Evolutionary conservation across 2,113 vertebrate genomes (phyloP).

Genomic region (Amazona guildingii): DNA sequence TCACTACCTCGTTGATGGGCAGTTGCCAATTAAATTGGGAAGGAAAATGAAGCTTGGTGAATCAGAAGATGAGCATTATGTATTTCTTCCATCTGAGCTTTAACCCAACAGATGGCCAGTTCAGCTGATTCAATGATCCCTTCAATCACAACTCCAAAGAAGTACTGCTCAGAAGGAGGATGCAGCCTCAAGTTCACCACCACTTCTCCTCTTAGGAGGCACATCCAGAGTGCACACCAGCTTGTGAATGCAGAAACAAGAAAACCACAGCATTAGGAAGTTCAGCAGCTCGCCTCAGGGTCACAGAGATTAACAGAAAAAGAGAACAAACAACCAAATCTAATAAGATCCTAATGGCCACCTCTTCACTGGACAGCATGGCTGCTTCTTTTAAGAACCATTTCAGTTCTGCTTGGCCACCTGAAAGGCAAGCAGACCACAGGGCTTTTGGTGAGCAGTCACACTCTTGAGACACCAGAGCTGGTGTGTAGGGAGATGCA

Average conservation of each 20-base stretch:
- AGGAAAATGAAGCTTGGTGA: not conserved
- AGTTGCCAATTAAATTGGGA: not conserved
- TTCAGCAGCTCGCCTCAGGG: not conserved
- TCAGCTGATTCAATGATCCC: not conserved
- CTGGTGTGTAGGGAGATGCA: no score
- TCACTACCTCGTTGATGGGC: not conserved
- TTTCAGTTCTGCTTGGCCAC: not conserved
- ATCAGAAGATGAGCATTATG: not conserved
- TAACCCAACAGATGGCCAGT: not conserved
- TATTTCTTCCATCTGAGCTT: not conserved
- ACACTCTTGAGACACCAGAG: not conserved
- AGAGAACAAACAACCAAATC: accelerated
- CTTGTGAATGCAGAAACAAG: not conserved
- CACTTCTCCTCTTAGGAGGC: accelerated
- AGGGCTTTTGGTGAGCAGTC: not conserved
- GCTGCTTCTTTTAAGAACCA: not conserved
- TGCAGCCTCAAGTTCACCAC: not conserved
- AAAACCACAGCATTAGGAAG: not conserved
- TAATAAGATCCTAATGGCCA: not conserved
- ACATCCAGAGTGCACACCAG: accelerated
- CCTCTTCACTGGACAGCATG: not conserved
- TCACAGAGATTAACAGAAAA: not conserved
- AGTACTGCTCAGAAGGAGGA: not conserved
- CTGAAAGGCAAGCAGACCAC: not conserved
- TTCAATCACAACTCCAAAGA: not conserved